These are phyloP conservation scores for Arvicanthis niloticus DNA, from an alignment of 2,113 vertebrate species.

Conservation along the genomic window DNA sequence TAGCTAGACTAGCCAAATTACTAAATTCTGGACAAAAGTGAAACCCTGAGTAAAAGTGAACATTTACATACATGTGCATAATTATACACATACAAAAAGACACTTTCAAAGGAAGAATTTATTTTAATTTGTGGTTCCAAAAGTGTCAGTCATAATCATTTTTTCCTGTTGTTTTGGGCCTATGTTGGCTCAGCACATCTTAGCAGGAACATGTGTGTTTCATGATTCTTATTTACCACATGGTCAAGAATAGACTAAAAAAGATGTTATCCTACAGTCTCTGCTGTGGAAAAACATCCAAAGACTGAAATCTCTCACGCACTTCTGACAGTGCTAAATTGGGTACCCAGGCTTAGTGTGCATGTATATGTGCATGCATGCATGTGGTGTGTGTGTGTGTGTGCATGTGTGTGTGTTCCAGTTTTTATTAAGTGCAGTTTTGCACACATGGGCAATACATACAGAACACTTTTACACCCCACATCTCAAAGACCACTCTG, in stretches of 20 bases:
- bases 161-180: not conserved
- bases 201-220: not conserved
- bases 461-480: not conserved
- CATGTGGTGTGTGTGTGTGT: not conserved
- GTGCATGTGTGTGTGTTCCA: not conserved
- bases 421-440: not conserved
- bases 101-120: not conserved
- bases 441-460: not conserved
- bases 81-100: not conserved
- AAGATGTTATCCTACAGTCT: not conserved
- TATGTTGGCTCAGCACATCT: not conserved
- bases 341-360: fast-evolving
- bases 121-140: not conserved
- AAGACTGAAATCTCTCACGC: not conserved
- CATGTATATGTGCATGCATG: not conserved
- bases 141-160: not conserved
- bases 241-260: not conserved
- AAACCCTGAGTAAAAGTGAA: not conserved
- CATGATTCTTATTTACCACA: not conserved
- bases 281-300: not conserved
- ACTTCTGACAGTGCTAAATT: not conserved
- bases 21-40: not conserved
- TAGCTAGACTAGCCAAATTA: not conserved
- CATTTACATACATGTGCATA: not conserved
- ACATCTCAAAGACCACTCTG: not conserved